phyloP scores from a whole-genome alignment of 1,140 invertebrate species.

The Ceratoteleas bidentatus region DNA sequence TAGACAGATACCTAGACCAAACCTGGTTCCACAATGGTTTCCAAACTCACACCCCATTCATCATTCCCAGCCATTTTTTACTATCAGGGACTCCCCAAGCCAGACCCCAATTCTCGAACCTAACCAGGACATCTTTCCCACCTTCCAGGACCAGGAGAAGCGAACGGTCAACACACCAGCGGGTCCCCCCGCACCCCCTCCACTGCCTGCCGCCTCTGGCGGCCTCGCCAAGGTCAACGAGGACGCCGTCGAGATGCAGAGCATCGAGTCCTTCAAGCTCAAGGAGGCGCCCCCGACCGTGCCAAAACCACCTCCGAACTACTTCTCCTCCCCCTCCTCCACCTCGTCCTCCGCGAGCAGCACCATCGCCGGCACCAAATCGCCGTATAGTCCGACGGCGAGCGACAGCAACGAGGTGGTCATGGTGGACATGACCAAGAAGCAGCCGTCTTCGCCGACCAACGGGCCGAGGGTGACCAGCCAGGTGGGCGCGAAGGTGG shows the following conservation, averaged over 20 bases:
- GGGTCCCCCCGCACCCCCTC: too few relatives aligned
- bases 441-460: constrained; percentile 16
- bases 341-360: constrained; percentile 59
- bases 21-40: too few relatives aligned
- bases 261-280: constrained; percentile 86
- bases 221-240: too few relatives aligned
- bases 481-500: constrained; percentile 70
- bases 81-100: too few relatives aligned
- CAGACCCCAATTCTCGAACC: too few relatives aligned
- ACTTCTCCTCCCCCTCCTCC: constrained; percentile 80
- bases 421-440: constrained; percentile 45
- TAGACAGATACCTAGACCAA: too few relatives aligned
- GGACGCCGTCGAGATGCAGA: constrained; percentile 88
- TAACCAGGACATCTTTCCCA: too few relatives aligned
- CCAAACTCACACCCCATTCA: too few relatives aligned
- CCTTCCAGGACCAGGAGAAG: too few relatives aligned
- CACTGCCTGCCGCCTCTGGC: too few relatives aligned
- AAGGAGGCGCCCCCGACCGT: constrained; percentile 83
- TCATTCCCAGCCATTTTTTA: too few relatives aligned
- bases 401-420: constrained; percentile 32
- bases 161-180: too few relatives aligned
- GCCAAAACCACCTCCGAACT: constrained; percentile 86
- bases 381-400: constrained; percentile 33
- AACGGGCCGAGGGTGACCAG: constrained; percentile 28
- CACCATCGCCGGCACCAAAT: constrained; percentile 32